A percentile compares a stretch with the other conserved stretches of the same genome.
Conservation (phyloP, 1,140 invertebrate species). For the Armadillidium nasatum region DNA sequence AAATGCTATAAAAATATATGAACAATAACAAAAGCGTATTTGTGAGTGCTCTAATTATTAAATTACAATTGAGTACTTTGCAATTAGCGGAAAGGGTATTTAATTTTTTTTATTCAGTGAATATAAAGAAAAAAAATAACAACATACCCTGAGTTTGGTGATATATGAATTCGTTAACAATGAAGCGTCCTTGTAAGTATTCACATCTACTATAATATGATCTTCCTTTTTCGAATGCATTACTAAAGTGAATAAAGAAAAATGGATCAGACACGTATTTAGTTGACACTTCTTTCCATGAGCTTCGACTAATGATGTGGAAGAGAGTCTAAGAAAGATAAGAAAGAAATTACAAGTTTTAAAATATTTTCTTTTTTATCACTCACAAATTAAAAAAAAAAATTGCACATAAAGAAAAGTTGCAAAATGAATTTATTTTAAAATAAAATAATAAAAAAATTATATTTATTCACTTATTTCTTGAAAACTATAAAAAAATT, state of each 20-base stretch:
- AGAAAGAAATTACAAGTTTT: background rate
- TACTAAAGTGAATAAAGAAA: background rate
- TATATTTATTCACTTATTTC: background rate
- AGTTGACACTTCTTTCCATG: background rate
- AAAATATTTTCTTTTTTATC: no score
- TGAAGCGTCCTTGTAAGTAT: no score
- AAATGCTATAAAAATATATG: no score
- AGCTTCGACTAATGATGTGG: background rate
- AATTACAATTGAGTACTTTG: no score
- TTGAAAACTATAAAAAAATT: background rate
- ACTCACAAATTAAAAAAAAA: background rate
- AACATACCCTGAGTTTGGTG: background rate
- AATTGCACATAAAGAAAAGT: background rate
- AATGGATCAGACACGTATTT: background rate
- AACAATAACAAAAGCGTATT: no score
- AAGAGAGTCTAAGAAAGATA: background rate
- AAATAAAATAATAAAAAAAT: slow-evolving; percentile 2
- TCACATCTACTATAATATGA: slow-evolving; percentile 14
- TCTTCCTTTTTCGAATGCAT: background rate
- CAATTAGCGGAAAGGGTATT: no score
- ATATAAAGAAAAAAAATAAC: no score
- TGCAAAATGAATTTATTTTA: background rate
- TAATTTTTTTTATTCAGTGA: no score
- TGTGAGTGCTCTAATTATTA: no score
- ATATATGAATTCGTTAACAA: no score